Evolutionary conservation across 2,113 vertebrate genomes (phyloP), one percentile per base, ranked within the genome.

Genomic region (Labeo catla): DNA sequence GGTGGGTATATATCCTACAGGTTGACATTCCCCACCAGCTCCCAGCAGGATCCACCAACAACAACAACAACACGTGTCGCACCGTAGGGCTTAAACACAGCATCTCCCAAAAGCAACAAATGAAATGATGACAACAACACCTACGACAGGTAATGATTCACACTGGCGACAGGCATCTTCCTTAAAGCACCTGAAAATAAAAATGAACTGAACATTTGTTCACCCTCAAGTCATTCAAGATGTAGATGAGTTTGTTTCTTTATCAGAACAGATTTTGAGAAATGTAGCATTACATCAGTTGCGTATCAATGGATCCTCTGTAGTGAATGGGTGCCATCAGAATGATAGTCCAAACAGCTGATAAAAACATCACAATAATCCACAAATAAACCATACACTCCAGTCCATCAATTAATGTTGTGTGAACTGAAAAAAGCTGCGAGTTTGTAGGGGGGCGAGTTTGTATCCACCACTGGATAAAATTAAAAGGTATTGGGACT

Each of bases 31-130:
- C 77, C 50, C 57, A 81, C 50, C 45, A 57, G 36, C 68, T 81
- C 79, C 16, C 68, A 86, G 79, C 43, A 72, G 11, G 34, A 86
- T 43, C 49, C 23, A 39, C 16, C 57, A 13, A 57, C 63, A 13
- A 57, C 63, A 13, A 57, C 63, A 66, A 82, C 50, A 84, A 84
- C 82, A 84, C 59, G 65, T 70, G 82, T 84, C 50, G 9, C 39
- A 28, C 52, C 23, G 9, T 52, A 49, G 52, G 83, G 19, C 12
- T 13, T 59, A 76, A 82, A 86, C 57, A 47, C 84, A 68, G 6
- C 23, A 49, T 66, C 12, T 59, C 23, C 19, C 23, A 65, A 28
- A 63, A 36, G 49, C n/a, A 82, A 39, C 23, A 59, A 80, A 45
- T 28, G 15, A 73, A 59, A 59, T 52, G 15, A 81, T 81, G 45